Evolutionary conservation across 2,888 invertebrate species (phyloP).

Genomic region (Hirudinaria manillensis): DNA sequence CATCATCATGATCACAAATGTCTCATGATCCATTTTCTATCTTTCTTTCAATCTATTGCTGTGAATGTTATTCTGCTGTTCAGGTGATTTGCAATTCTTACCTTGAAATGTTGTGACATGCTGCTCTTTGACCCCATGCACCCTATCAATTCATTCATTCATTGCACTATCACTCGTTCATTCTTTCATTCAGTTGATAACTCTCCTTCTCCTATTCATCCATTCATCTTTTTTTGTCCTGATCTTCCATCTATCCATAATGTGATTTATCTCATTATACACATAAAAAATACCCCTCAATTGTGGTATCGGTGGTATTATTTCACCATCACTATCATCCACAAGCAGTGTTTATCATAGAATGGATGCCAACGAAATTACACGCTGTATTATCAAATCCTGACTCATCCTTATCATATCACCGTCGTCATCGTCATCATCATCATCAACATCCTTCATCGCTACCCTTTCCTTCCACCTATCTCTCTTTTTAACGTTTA

Average conservation of each 20-base stretch:
- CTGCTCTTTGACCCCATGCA: too few relatives aligned
- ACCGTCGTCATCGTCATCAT: background rate
- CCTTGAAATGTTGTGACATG: too few relatives aligned
- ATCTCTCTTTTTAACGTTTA: background rate
- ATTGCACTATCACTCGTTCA: constrained; percentile 1
- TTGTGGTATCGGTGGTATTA: too few relatives aligned
- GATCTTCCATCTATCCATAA: too few relatives aligned
- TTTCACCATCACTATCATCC: too few relatives aligned
- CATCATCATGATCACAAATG: too few relatives aligned
- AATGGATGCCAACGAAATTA: background rate
- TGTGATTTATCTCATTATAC: too few relatives aligned
- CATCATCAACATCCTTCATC: too few relatives aligned
- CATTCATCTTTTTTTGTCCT: too few relatives aligned
- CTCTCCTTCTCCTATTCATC: background rate
- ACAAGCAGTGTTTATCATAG: too few relatives aligned
- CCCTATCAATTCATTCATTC: constrained; percentile 18
- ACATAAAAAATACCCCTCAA: too few relatives aligned
- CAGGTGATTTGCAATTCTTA: background rate
- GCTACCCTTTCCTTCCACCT: background rate
- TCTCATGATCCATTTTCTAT: constrained; percentile 32
- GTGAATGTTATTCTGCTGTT: constrained; percentile 2
- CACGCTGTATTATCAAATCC: background rate
- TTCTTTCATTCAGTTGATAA: constrained; percentile 12
- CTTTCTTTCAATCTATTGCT: constrained; percentile 11
- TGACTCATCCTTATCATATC: background rate